Percentiles rank a stretch among this genome's conserved stretches.
These are phyloP conservation scores for Lasius platythorax DNA, from an alignment of 2,888 invertebrate species.

Conservation along the genomic window DNA sequence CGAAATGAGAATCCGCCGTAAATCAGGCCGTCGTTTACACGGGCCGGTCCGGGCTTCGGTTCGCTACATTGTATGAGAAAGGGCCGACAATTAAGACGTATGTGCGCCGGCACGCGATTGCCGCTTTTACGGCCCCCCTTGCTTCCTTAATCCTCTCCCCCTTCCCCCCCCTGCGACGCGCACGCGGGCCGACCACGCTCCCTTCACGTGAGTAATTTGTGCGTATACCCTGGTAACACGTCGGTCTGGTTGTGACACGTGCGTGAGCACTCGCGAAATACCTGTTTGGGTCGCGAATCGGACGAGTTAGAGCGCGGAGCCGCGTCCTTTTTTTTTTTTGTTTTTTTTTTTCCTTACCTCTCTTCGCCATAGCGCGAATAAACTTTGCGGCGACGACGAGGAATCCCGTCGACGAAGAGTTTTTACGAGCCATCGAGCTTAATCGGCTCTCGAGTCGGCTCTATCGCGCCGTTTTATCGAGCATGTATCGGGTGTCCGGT, in stretches of 20 bases:
- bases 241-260: constrained; percentile 2
- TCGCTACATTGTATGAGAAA: constrained; percentile 54
- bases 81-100: constrained; percentile 62
- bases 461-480: constrained; percentile 43
- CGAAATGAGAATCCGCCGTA: constrained; percentile 51
- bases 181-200: neutral
- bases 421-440: constrained; percentile 35
- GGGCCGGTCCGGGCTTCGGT: neutral
- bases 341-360: no score
- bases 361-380: neutral
- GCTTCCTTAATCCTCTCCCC: no score
- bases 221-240: neutral
- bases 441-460: constrained; percentile 35
- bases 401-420: neutral
- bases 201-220: constrained; percentile 16
- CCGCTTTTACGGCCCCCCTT: constrained; percentile 41
- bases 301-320: neutral
- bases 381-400: neutral
- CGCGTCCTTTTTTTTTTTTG: neutral
- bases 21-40: constrained; percentile 58
- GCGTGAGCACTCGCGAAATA: constrained; percentile 7
- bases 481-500: constrained; percentile 50
- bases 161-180: neutral
- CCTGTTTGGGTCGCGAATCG: neutral
- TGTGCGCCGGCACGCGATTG: constrained; percentile 40